A percentile compares a stretch with the other conserved stretches of the same genome.
Evolutionary conservation across 2,888 invertebrate genomes (phyloP).

Genomic region (Petrolisthes manimaculis): DNA sequence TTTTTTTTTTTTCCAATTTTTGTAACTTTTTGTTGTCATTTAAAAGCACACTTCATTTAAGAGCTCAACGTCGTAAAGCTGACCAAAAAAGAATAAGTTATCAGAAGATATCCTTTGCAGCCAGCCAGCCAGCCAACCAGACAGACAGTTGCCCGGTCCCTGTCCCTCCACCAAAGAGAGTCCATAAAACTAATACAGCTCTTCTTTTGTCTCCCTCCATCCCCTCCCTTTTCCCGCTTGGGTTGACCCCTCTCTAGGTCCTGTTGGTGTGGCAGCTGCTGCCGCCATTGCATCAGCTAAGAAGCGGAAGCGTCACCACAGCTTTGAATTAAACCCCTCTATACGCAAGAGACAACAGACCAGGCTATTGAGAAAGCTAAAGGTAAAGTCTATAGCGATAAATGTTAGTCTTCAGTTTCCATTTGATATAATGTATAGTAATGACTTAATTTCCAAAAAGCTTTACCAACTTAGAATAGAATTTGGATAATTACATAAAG

Average conservation of each 20-base stretch:
- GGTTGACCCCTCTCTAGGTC: constrained; percentile 75
- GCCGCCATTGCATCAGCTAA: constrained; percentile 96
- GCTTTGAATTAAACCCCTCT: constrained; percentile 97
- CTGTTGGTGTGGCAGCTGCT: constrained; percentile 95
- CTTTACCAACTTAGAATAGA: too few relatives aligned
- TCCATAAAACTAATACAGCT: constrained; percentile 25
- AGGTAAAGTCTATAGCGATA: constrained; percentile 74
- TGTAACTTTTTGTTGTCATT: too few relatives aligned
- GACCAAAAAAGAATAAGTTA: too few relatives aligned
- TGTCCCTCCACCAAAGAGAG: constrained; percentile 55
- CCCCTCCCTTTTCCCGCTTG: not conserved
- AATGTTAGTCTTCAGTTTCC: too few relatives aligned
- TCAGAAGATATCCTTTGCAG: not conserved
- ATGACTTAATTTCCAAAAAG: too few relatives aligned
- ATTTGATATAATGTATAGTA: too few relatives aligned
- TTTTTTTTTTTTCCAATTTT: not conserved
- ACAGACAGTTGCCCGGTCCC: constrained; percentile 50
- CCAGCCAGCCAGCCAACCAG: not conserved
- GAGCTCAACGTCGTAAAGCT: too few relatives aligned
- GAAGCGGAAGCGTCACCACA: constrained; percentile 93
- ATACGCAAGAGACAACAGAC: constrained; percentile 96
- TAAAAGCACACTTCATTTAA: too few relatives aligned
- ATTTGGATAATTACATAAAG: too few relatives aligned
- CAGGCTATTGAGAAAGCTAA: constrained; percentile 85
- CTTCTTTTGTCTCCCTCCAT: constrained; percentile 33